Base-by-base conservation (phyloP, 1,140 invertebrate genomes). In the Dinothrombium tinctorium region DNA sequence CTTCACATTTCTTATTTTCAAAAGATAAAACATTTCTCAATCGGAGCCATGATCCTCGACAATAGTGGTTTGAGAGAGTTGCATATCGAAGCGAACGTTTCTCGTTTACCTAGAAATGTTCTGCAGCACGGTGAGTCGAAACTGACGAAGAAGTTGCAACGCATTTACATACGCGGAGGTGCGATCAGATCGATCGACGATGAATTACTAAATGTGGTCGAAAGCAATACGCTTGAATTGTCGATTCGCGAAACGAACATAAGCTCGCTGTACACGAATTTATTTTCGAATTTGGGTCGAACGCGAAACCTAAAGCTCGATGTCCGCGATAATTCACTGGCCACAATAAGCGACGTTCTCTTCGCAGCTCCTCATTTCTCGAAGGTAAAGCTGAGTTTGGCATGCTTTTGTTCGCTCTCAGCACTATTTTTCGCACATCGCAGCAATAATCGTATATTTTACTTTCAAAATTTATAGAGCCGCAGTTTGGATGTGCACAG, bases 1-100 rank as follows among this genome's bases (percentile, higher is more conserved):
- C 24, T 40, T 5, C 11, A 15, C 14, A n/a, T 40, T 2, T 40
- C 39, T 12, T 23, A 31, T 26, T 40, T 15, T 40, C 39, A n/a
- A 17, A 22, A 19, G 11, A 36, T 36, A 7, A 36, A 21, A 36
- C 12, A 12, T 12, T 36, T 36, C 23, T 15, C 33, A 9, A 15
- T 36, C 12, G 20, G 15, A 6, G 19, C 19, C 8, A 3, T 36
- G 23, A 36, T 36, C 12, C 3, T 9, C 12, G 12, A 12, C 8
- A 19, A 15, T 36, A 12, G n/a, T 21, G 8, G 7, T 2, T 5
- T 36, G 4, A 19, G 23, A 36, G 7, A 21, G 19, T 21, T 36
- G 1, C 8, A 12, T 21, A 36, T 36, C n/a, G 7, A 15, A 11
- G 19, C 14, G 7, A 17, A 22, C 23, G 23, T 22, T 36, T 36